These are phyloP conservation scores for Tricholauxania praeusta DNA, from an alignment of 2,888 invertebrate genomes.

Conservation along the genomic window DNA sequence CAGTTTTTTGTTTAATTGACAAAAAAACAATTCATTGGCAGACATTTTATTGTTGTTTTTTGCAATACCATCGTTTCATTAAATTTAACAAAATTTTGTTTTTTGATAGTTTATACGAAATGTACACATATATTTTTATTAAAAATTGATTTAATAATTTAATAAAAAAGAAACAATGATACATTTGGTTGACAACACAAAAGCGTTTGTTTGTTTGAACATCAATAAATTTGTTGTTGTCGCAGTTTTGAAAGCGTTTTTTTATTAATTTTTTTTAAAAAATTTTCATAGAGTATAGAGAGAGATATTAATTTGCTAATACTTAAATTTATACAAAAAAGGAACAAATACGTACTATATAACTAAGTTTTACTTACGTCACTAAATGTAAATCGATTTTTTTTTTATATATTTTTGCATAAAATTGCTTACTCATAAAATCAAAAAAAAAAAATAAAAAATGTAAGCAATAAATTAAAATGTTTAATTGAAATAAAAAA, in stretches of 20 bases:
- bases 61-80: too few species aligned
- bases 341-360: slow-evolving; percentile 53
- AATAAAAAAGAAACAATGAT: not conserved
- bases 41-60: too few species aligned
- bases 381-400: slow-evolving; percentile 64
- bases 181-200: not conserved
- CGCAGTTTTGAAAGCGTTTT: not conserved
- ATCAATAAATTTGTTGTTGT: too few species aligned
- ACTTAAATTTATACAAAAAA: slow-evolving; percentile 61
- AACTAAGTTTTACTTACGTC: slow-evolving; percentile 40
- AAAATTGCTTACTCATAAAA: slow-evolving; percentile 49
- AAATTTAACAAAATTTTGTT: too few species aligned
- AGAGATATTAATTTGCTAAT: slow-evolving; percentile 37
- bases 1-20: not conserved
- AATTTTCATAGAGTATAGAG: slow-evolving; percentile 17
- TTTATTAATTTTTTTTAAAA: not conserved
- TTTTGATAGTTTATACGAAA: not conserved
- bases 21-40: not conserved
- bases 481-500: slow-evolving; percentile 43
- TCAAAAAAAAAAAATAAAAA: slow-evolving; percentile 52
- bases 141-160: slow-evolving; percentile 14
- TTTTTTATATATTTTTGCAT: slow-evolving; percentile 45
- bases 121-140: not conserved
- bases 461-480: slow-evolving; percentile 49
- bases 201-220: too few species aligned